Percentiles rank a stretch among this genome's conserved stretches.
phyloP scores from a whole-genome alignment of 2,797 vertebrate species.

The Acanthornis magna region DNA sequence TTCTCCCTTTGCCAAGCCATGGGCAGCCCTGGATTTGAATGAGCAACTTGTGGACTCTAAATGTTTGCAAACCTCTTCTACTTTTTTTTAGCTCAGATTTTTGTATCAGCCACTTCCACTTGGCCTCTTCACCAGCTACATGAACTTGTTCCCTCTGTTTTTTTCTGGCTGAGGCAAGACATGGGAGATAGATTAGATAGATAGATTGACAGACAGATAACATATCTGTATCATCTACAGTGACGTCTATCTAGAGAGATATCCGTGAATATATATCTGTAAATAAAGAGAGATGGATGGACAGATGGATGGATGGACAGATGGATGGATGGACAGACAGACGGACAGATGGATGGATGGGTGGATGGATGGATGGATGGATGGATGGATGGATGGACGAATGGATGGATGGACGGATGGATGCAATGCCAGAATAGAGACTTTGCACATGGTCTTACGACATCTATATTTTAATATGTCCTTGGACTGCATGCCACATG shows the following conservation, averaged over 20 bases:
- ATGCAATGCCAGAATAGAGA: not conserved
- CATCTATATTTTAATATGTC: not conserved
- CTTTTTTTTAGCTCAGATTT: not conserved
- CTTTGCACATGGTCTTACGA: not conserved
- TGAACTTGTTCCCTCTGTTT: not conserved
- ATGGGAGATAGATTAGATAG: accelerated
- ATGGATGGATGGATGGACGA: not conserved
- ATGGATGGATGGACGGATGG: not conserved
- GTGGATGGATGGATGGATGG: not conserved
- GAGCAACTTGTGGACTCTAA: not conserved
- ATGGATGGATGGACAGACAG: not conserved
- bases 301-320: not conserved
- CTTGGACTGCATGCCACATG: not conserved
- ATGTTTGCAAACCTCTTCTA: not conserved
- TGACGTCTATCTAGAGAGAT: not conserved
- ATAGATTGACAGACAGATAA: not conserved
- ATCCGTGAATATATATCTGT: not conserved
- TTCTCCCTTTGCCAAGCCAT: not conserved
- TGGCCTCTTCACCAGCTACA: not conserved
- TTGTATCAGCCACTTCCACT: not conserved
- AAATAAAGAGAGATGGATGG: not conserved
- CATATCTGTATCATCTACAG: not conserved
- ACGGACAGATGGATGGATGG: too few relatives aligned
- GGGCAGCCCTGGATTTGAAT: not conserved
- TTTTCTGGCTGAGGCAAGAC: not conserved